Evolutionary conservation across 53 echinoderm and acorn worm species (phyloP), one percentile per base, ranked within the genome.

Genomic region (Holothuria scabra): DNA sequence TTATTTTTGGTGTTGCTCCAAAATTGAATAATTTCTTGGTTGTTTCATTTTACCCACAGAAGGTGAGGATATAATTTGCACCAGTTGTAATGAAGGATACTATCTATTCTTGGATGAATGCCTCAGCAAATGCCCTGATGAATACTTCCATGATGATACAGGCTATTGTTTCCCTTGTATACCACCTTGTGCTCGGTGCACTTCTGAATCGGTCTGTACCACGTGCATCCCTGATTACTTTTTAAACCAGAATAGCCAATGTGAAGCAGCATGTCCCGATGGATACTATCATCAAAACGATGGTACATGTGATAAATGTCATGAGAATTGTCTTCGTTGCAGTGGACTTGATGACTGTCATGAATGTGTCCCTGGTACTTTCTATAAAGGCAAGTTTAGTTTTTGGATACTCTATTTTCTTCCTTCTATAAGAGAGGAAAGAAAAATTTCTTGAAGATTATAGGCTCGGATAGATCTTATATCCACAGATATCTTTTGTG

Each of bases 101-200:
- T 69, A 37, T 34, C 69, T 69, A 10, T 22, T 38, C 21, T 21
- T 69, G 34, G 34, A 34, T 22, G 22, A n/a, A 0, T 76, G 76
- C 56, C 5, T n/a, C 4, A 8, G 31, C 41, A 30, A 66, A 3
- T 84, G 84, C 26, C 67, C 52, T n/a, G 24, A 12, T 12, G 69
- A 56, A 6, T 84, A 60, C 70, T 84, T 68, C 23, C 29, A 34
- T 28, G 21, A 35, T 19, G 10, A 28, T 26, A 69, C 34, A 21
- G 84, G 80, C 13, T 63, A 84, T 21, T 94, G 94, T 59, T 33
- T 65, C 16, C 25, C 31, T 22, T 96, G 96, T 56, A 30, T 91
- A 46, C 60, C 71, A 0, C 48, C 90, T 4, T 96, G 96, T 33
- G 41, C 79, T 66, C 85, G 82, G 3, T 96, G 96, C 71, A 21